phyloP scores from a whole-genome alignment of 1,140 invertebrate species.

The Oryctes rhinoceros region DNA sequence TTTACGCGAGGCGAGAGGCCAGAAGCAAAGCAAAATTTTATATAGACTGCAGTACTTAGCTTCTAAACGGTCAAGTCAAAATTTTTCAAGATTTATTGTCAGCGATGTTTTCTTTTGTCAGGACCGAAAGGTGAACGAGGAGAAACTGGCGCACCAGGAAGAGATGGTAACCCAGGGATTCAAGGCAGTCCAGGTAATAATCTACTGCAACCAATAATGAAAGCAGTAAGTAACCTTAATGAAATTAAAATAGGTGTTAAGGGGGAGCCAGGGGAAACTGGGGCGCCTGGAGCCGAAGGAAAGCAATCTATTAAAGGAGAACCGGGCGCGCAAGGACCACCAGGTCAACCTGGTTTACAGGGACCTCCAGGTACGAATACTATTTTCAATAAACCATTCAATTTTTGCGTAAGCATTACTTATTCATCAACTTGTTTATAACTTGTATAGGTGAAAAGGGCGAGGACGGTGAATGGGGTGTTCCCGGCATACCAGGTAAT shows the following conservation, averaged over 20 bases:
- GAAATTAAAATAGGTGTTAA: background rate
- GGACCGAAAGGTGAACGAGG: slow-evolving; percentile 10
- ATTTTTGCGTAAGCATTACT: background rate
- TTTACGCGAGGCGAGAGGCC: too few species aligned
- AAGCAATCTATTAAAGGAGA: background rate
- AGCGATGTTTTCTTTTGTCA: background rate
- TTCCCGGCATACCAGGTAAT: slow-evolving; percentile 18
- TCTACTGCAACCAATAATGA: too few species aligned
- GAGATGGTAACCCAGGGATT: too few species aligned
- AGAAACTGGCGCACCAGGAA: background rate
- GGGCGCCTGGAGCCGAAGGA: background rate
- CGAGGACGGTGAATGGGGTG: background rate
- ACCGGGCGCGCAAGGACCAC: background rate
- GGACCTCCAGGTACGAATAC: background rate
- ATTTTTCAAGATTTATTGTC: too few species aligned
- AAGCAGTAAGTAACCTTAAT: too few species aligned
- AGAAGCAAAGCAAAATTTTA: too few species aligned
- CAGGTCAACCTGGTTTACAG: background rate
- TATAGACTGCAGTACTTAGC: too few species aligned
- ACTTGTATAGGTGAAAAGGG: slow-evolving; percentile 2
- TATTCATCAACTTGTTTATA: background rate
- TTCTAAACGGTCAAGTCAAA: too few species aligned
- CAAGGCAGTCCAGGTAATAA: too few species aligned
- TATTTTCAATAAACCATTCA: background rate
- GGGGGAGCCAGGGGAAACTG: background rate